Conservation (phyloP, 2,797 vertebrate genomes). For the Pipistrellus pipistrellus region DNA sequence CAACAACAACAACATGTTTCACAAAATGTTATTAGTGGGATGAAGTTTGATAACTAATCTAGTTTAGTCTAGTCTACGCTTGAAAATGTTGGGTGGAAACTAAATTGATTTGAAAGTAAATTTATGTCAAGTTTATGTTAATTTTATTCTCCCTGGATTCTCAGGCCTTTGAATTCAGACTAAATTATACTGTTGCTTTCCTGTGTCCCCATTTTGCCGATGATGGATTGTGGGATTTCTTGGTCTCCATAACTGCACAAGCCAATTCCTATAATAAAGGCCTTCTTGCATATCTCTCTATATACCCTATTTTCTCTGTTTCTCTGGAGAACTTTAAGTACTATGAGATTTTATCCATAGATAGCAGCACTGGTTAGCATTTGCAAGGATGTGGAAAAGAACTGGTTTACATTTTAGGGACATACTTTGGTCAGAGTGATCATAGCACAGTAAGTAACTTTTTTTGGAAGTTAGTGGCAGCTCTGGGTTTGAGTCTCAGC, state of each 20-base stretch:
- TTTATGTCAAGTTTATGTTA: not conserved
- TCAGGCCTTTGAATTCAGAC: not conserved
- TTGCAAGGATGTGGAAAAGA: not conserved
- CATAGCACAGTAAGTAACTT: too few relatives aligned
- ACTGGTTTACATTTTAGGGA: not conserved
- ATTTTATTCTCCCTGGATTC: not conserved
- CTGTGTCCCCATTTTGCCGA: not conserved
- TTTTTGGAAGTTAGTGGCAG: not conserved
- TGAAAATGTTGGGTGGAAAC: not conserved
- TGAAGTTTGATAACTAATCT: not conserved
- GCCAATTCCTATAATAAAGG: not conserved
- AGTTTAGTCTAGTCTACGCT: not conserved
- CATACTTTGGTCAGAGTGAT: not conserved
- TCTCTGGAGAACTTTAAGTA: not conserved
- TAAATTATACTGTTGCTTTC: not conserved
- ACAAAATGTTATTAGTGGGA: not conserved
- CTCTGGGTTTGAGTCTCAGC: not conserved
- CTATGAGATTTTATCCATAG: not conserved
- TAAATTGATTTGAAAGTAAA: not conserved
- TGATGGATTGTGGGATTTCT: not conserved
- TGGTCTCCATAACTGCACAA: fast-evolving
- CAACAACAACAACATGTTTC: not conserved
- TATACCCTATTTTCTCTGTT: not conserved
- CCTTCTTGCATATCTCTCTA: not conserved
- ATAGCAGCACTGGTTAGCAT: not conserved